Conservation (phyloP, 2,113 vertebrate species). For the Scomber scombrus region DNA sequence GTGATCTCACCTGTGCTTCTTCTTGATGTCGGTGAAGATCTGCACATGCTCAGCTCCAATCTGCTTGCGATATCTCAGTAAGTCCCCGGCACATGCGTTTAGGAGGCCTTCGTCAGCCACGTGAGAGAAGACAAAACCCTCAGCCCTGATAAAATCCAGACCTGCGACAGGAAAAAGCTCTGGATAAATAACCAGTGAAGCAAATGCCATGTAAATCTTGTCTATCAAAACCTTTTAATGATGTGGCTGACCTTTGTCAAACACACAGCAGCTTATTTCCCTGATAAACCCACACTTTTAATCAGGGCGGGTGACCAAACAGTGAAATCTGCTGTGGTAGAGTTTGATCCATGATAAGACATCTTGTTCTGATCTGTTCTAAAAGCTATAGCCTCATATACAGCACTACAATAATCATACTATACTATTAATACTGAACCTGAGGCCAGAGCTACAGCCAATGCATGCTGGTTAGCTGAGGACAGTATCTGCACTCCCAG, state of each 20-base stretch:
- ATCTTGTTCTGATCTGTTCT: not conserved
- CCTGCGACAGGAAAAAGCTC: constrained; percentile 61
- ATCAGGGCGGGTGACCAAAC: not conserved
- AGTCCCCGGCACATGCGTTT: constrained; percentile 86
- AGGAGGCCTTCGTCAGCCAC: constrained; percentile 89
- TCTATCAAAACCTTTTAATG: no score
- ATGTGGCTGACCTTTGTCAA: constrained; percentile 1
- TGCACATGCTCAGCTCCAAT: constrained; percentile 88
- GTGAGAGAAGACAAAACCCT: constrained; percentile 89
- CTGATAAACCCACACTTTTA: constrained; percentile 3
- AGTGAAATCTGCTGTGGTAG: not conserved
- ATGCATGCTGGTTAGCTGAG: constrained; percentile 86
- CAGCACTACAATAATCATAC: not conserved
- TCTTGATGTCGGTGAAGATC: constrained; percentile 93
- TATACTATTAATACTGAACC: constrained; percentile 69
- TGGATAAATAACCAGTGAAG: not conserved
- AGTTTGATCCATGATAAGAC: not conserved
- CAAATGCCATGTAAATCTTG: not conserved
- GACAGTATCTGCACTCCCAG: constrained; percentile 89
- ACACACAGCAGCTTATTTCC: not conserved
- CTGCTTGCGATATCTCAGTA: constrained; percentile 88
- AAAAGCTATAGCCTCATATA: not conserved
- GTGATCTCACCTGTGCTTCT: constrained; percentile 90
- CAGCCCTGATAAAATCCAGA: constrained; percentile 88
- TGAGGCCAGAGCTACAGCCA: constrained; percentile 89